Percentiles rank a stretch among this genome's conserved stretches.
phyloP scores from a whole-genome alignment of 2,113 vertebrate species.

The Mandrillus leucophaeus region DNA sequence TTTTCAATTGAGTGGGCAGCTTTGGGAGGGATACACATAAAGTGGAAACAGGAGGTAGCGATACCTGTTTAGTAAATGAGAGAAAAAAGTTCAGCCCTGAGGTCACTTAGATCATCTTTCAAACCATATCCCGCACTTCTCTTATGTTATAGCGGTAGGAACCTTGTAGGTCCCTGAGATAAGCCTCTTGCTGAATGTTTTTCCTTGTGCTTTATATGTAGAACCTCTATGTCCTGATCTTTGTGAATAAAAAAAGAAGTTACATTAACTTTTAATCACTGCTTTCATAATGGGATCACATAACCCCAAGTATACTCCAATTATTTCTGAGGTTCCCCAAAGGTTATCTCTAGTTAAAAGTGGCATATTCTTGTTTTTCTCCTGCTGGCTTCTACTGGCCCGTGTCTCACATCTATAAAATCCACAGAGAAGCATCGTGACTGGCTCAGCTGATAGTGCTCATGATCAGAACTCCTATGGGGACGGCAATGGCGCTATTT shows the following conservation, averaged over 20 bases:
- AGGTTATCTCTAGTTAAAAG: background rate
- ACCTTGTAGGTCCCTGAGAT: background rate
- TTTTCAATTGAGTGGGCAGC: background rate
- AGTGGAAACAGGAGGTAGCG: background rate
- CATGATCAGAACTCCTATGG: background rate
- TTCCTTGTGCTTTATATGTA: background rate
- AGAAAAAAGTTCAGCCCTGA: background rate
- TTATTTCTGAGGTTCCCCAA: background rate
- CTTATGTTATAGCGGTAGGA: background rate
- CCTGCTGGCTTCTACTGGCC: background rate
- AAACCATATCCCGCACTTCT: background rate
- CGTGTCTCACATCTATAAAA: background rate
- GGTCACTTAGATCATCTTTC: background rate
- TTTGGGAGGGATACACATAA: background rate
- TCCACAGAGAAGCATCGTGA: background rate
- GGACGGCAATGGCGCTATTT: background rate
- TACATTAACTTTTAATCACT: background rate
- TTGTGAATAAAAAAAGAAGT: background rate
- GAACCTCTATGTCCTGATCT: background rate
- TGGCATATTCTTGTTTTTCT: background rate
- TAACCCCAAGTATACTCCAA: background rate
- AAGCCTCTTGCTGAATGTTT: background rate
- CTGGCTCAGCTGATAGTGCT: background rate
- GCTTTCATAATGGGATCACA: background rate
- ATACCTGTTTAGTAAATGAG: background rate